Conservation (phyloP, 2,113 vertebrate species). For the Cephalopterus ornatus region DNA sequence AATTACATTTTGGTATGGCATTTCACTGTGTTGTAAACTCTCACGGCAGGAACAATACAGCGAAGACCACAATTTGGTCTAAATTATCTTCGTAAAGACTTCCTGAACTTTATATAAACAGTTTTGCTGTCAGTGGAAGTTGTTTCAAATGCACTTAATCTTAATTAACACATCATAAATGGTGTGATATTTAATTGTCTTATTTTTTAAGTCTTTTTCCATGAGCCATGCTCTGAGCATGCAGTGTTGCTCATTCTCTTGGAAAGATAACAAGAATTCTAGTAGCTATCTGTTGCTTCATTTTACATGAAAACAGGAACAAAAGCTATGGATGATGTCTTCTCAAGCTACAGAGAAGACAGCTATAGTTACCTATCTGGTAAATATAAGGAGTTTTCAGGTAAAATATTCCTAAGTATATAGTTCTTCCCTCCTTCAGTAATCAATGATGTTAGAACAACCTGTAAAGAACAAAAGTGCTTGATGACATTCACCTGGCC, state of each 20-base stretch:
- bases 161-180: not conserved
- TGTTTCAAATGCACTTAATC: not conserved
- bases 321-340: not conserved
- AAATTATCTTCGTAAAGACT: not conserved
- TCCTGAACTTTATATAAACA: not conserved
- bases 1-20: not conserved
- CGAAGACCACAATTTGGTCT: not conserved
- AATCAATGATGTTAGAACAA: not conserved
- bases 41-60: not conserved
- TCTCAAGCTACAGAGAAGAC: not conserved
- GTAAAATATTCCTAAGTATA: not conserved
- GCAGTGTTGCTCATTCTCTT: not conserved
- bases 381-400: not conserved
- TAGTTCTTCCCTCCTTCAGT: not conserved
- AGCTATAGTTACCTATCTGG: not conserved
- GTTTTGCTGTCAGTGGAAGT: not conserved
- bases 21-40: not conserved
- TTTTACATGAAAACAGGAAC: not conserved
- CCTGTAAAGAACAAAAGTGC: not conserved
- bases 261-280: not conserved
- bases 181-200: not conserved
- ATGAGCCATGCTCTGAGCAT: not conserved
- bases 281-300: not conserved
- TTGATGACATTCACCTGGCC: conserved; percentile 15
- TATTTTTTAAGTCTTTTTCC: not conserved